Conservation (phyloP, 1,140 invertebrate genomes). For the Notospermus geniculatus region DNA sequence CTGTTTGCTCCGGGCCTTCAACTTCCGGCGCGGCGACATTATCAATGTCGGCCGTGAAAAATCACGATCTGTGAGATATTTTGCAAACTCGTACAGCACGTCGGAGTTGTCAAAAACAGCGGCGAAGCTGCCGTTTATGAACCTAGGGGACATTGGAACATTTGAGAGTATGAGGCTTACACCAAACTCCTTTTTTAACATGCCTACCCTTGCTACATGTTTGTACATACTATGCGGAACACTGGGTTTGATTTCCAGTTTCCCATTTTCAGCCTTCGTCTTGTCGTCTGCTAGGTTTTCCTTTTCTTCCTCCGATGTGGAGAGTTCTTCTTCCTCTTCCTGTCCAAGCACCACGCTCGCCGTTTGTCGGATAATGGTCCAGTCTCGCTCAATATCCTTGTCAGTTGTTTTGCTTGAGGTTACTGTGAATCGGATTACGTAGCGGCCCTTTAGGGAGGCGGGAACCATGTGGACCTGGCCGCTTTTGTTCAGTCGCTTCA, state of each 20-base stretch:
- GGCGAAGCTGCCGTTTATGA: conserved; percentile 94
- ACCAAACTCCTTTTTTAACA: conserved; percentile 68
- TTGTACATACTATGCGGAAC: not conserved
- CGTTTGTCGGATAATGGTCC: conserved; percentile 81
- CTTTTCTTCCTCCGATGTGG: conserved; percentile 24
- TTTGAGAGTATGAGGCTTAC: conserved; percentile 87
- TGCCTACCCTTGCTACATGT: conserved; percentile 11
- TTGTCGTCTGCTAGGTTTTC: conserved; percentile 50
- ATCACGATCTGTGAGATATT: conserved; percentile 59
- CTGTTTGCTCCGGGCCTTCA: conserved; percentile 41
- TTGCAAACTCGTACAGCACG: conserved; percentile 73
- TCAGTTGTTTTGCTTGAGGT: conserved; percentile 87
- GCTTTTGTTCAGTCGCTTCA: conserved; percentile 49
- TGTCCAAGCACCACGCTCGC: conserved; percentile 66
- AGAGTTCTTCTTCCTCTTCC: conserved; percentile 15
- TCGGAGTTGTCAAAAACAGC: conserved; percentile 90
- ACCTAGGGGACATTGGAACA: conserved; percentile 94
- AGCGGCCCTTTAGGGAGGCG: conserved; percentile 65
- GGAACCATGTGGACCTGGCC: conserved; percentile 56
- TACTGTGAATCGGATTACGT: conserved; percentile 90
- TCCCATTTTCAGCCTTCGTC: conserved; percentile 15
- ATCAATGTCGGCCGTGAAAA: conserved; percentile 38
- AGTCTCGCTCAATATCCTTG: conserved; percentile 82
- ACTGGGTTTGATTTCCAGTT: conserved; percentile 2
- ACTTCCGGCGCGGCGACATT: conserved; percentile 41